Base-by-base conservation (phyloP, 53 echinoderm and acorn worm species). In the Antedon mediterranea region DNA sequence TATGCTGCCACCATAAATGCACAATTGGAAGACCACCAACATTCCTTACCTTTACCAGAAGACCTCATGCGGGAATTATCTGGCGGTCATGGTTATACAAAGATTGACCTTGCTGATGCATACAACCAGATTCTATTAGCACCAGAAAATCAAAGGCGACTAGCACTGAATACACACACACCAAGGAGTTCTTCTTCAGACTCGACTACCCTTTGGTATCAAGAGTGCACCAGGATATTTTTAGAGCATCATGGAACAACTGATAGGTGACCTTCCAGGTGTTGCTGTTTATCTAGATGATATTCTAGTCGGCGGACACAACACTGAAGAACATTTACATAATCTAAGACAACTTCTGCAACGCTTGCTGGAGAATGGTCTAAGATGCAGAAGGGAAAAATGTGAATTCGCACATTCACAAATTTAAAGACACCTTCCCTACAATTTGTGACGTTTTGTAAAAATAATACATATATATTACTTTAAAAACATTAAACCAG, bases 71-170 rank as follows among this genome's bases (percentile, higher is more conserved):
- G 57, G 9, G 83, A 79, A 33, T 76, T 87, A 29, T 79, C 57
- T 13, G 83, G 79, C 3, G 87, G 83, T 0, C 28, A 79, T 83
- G 79, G 74, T 28, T 82, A 78, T 44, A 76, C 80, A 13, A 87
- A 83, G 74, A 79, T 80, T n/a, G 87, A 87, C 34, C 71, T 87
- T 71, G 80, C 79, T 73, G 73, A 77, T 71, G 87, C 80, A 14
- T 83, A 87, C 44, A 76, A 83, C 30, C 87, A 87, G 33, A 81
- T 83, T 76, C 29, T 73, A 32, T 43, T 87, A 31, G 80, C 80
- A 33, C 80, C 83, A 28, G 75, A 83, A 18, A 83, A 73, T 37
- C 71, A 77, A 74, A 41, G 33, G 0, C 71, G 71, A 26, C 72
- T 81, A 15, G 79, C 83, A 42, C 79, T 83, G 31, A 87, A 83